phyloP scores from a whole-genome alignment of 2,797 vertebrate genomes.

The Nothura maculosa region DNA sequence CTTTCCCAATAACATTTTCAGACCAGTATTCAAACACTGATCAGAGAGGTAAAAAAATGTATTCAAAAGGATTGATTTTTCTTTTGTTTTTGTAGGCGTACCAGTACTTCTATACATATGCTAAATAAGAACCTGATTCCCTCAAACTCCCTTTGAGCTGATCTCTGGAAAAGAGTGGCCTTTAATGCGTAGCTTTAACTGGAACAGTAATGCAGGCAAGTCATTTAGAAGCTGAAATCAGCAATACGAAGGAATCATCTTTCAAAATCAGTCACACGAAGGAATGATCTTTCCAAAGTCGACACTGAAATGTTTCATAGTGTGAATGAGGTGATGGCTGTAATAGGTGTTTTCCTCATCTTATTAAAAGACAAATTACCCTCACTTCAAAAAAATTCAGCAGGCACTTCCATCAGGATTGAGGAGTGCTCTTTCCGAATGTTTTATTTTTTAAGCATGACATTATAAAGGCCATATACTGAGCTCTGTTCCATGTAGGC shows the following conservation, averaged over 20 bases:
- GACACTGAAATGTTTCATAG: neutral
- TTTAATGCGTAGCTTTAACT: neutral
- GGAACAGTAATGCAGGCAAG: neutral
- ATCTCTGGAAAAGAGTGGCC: neutral
- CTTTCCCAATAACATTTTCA: neutral
- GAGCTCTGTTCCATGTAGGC: neutral
- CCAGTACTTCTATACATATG: neutral
- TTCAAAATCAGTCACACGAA: conserved; percentile 31
- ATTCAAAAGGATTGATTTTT: neutral
- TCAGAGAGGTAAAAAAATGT: neutral
- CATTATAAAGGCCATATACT: neutral
- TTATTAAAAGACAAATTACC: neutral
- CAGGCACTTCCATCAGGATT: neutral
- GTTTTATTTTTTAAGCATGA: neutral
- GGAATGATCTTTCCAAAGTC: conserved; percentile 18
- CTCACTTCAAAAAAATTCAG: neutral
- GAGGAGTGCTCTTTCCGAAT: neutral
- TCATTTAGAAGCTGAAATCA: conserved; percentile 20
- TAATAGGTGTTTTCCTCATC: neutral
- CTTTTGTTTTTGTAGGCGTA: neutral
- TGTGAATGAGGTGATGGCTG: neutral
- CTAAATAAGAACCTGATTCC: neutral
- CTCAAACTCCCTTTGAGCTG: neutral
- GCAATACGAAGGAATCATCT: neutral
- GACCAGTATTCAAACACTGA: neutral